Conservation (phyloP, 2,113 vertebrate genomes). For the Rhagologus leucostigma region DNA sequence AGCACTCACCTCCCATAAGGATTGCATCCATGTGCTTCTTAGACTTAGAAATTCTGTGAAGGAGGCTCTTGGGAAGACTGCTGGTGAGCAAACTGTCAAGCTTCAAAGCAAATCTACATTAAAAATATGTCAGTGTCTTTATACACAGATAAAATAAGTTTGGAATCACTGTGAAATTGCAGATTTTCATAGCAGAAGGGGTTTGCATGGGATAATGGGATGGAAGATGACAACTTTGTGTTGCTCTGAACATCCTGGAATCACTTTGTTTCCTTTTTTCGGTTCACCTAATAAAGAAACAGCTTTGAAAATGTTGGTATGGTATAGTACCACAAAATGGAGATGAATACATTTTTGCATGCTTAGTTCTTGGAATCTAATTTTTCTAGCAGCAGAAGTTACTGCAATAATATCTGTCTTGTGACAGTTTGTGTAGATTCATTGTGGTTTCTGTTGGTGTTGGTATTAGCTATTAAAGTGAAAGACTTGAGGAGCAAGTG, state of each 20-base stretch:
- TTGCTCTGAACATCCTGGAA: neutral
- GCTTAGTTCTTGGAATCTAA: neutral
- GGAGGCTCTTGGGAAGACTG: neutral
- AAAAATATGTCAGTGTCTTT: neutral
- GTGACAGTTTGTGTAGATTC: neutral
- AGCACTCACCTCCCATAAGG: neutral
- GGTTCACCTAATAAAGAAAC: neutral
- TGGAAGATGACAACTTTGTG: neutral
- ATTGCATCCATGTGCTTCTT: neutral
- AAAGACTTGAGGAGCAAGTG: neutral
- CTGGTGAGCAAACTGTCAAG: neutral
- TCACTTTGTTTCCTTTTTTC: neutral
- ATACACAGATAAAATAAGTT: neutral
- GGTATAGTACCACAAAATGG: neutral
- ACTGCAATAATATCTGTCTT: neutral
- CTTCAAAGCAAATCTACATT: neutral
- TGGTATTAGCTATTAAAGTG: neutral
- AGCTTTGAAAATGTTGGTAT: neutral
- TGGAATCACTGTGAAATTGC: neutral
- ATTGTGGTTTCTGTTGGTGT: neutral
- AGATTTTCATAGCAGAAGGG: neutral
- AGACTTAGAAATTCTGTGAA: neutral
- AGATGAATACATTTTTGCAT: neutral
- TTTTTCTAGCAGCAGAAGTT: neutral
- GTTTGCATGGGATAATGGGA: neutral